Conservation (phyloP, 2,797 vertebrate species). For the Tapirus indicus region DNA sequence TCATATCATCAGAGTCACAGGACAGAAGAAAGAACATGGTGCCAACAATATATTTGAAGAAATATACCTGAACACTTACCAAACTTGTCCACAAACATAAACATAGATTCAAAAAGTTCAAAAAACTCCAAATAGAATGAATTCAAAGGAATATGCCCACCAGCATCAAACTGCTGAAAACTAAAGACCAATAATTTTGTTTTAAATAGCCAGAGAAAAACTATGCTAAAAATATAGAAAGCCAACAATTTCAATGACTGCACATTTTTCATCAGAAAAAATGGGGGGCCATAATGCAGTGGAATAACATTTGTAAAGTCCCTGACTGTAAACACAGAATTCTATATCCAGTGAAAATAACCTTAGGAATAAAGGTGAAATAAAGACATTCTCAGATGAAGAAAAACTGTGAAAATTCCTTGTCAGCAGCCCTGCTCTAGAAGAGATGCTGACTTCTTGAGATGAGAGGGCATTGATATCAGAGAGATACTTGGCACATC, state of each 20-base stretch:
- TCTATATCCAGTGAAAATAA: background rate
- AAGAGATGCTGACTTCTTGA: background rate
- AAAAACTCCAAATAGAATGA: too few relatives aligned
- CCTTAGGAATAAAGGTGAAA: background rate
- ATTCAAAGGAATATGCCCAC: too few relatives aligned
- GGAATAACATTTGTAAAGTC: background rate
- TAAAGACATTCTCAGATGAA: background rate
- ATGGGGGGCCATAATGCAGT: too few relatives aligned
- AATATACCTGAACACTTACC: background rate
- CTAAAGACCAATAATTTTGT: too few relatives aligned
- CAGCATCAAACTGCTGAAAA: too few relatives aligned
- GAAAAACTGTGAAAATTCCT: background rate
- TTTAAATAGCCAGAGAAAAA: too few relatives aligned
- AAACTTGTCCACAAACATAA: background rate
- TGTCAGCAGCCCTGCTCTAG: background rate
- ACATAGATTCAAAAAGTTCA: too few relatives aligned
- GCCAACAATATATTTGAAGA: background rate
- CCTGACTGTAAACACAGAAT: background rate
- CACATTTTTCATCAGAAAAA: too few relatives aligned
- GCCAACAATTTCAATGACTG: too few relatives aligned
- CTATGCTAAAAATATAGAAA: too few relatives aligned
- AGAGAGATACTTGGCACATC: background rate
- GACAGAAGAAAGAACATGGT: background rate
- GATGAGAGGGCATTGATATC: background rate
- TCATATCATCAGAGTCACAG: background rate